phyloP scores from a whole-genome alignment of 2,113 vertebrate species.

The Bothrops jararaca region DNA sequence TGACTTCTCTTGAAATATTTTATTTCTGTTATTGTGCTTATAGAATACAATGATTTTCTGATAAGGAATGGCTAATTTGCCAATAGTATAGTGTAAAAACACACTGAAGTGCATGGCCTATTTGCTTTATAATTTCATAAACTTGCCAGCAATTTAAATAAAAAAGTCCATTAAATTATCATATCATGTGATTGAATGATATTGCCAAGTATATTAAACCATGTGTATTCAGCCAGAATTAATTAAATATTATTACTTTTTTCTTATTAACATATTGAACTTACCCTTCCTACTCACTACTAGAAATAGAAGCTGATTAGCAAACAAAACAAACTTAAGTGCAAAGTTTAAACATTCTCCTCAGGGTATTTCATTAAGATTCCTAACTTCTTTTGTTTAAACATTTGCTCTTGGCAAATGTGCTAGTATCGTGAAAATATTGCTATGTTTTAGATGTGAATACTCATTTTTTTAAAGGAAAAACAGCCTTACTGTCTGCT shows the following conservation, averaged over 20 bases:
- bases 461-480: constrained; percentile 67
- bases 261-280: constrained; percentile 84
- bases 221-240: constrained; percentile 84
- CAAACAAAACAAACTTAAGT: constrained; percentile 79
- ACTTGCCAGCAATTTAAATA: constrained; percentile 88
- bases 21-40: constrained; percentile 78
- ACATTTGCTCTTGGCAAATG: constrained; percentile 79
- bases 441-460: constrained; percentile 75
- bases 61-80: constrained; percentile 82
- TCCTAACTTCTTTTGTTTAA: constrained; percentile 78
- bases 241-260: constrained; percentile 88
- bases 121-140: constrained; percentile 90
- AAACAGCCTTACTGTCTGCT: constrained; percentile 61
- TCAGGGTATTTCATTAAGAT: constrained; percentile 77
- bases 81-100: constrained; percentile 80
- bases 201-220: constrained; percentile 85
- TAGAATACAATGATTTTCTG: constrained; percentile 72
- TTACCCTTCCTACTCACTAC: constrained; percentile 73
- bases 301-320: constrained; percentile 80
- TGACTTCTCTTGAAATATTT: constrained; percentile 64
- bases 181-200: constrained; percentile 85
- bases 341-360: constrained; percentile 80
- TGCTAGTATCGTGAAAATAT: constrained; percentile 80
- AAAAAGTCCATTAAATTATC: constrained; percentile 86
- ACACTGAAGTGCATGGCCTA: constrained; percentile 83